A percentile compares a stretch with the other conserved stretches of the same genome.
Evolutionary conservation across 2,797 vertebrate genomes (phyloP).

Genomic region (Gobionotothen gibberifrons): DNA sequence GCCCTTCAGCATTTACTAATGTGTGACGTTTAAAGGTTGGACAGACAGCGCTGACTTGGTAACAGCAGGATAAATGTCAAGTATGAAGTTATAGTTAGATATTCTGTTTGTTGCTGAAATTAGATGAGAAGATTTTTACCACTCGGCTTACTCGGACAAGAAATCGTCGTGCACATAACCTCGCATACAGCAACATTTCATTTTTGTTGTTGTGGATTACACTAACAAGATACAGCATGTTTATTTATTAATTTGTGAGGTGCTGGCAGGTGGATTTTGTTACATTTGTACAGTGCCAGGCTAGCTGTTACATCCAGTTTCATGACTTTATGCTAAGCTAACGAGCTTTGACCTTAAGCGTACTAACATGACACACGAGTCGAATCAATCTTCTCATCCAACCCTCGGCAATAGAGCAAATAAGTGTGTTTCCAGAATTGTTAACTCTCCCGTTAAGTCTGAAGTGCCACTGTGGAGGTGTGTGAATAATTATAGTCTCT

Average conservation of each 20-base stretch:
- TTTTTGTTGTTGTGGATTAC: neutral
- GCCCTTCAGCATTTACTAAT: slow-evolving; percentile 28
- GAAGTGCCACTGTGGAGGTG: slow-evolving; percentile 23
- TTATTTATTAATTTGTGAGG: neutral
- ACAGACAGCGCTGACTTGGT: slow-evolving; percentile 13
- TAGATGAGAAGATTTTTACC: neutral
- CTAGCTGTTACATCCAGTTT: neutral
- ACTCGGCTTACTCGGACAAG: neutral
- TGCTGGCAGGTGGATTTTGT: slow-evolving; percentile 16
- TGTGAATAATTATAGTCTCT: slow-evolving; percentile 23
- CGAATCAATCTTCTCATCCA: slow-evolving; percentile 7
- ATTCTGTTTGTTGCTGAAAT: neutral
- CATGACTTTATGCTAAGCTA: slow-evolving; percentile 11
- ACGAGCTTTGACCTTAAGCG: neutral
- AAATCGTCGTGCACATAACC: slow-evolving; percentile 8
- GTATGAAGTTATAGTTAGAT: slow-evolving; percentile 17
- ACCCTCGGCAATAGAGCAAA: slow-evolving; percentile 3
- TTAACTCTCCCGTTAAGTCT: slow-evolving; percentile 17
- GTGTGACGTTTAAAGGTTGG: slow-evolving; percentile 22
- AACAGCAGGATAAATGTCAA: slow-evolving; percentile 17
- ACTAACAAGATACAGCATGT: neutral
- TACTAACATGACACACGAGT: neutral
- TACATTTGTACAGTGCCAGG: slow-evolving; percentile 12
- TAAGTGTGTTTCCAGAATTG: slow-evolving; percentile 5
- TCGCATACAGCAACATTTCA: neutral